These are phyloP conservation scores for Brachypteracias leptosomus DNA, from an alignment of 2,113 vertebrate genomes.

Conservation along the genomic window DNA sequence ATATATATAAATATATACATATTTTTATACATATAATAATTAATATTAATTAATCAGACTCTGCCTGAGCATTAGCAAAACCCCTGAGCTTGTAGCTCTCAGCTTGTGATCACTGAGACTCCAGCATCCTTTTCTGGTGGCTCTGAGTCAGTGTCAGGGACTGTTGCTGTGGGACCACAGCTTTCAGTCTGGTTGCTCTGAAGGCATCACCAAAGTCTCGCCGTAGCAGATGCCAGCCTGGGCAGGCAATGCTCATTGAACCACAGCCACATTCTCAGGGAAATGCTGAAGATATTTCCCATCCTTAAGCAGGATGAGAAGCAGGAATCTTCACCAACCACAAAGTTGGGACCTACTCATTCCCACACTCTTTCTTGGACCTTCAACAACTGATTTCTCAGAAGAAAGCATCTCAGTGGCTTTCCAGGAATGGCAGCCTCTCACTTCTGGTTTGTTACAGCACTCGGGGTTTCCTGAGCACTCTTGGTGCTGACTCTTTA, in stretches of 20 bases:
- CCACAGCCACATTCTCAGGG: background rate
- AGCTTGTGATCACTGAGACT: too few species aligned
- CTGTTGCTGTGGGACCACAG: rapidly evolving
- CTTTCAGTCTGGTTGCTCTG: background rate
- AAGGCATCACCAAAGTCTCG: background rate
- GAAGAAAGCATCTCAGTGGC: background rate
- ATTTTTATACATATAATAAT: too few species aligned
- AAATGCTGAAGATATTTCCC: background rate
- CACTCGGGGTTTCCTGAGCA: background rate
- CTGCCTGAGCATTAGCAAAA: background rate
- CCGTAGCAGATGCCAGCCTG: background rate
- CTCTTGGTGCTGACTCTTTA: background rate
- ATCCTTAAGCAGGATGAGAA: background rate
- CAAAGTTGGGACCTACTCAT: background rate
- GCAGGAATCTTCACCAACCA: background rate
- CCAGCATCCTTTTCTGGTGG: background rate
- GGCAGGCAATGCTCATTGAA: background rate
- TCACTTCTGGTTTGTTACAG: background rate
- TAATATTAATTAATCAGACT: background rate
- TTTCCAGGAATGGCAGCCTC: background rate
- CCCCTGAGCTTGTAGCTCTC: background rate
- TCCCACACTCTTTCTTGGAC: background rate
- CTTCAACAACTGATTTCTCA: background rate
- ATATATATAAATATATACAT: too few species aligned
- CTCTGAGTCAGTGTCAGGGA: background rate